Conservation (phyloP, 2,797 vertebrate genomes). For the Phoebastria nigripes region DNA sequence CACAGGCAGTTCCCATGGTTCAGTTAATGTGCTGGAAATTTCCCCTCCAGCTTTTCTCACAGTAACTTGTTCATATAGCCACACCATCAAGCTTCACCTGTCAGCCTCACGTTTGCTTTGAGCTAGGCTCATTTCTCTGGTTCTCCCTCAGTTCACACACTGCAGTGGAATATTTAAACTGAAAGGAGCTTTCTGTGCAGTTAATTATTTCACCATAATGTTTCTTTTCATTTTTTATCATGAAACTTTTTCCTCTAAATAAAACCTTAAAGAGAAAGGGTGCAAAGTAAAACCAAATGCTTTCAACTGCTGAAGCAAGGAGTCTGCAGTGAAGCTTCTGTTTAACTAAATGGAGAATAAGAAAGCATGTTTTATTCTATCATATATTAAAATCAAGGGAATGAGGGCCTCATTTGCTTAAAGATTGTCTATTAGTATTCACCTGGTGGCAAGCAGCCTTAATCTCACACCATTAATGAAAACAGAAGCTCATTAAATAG, state of each 20-base stretch:
- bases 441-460: slow-evolving; percentile 54
- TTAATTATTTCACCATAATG: background rate
- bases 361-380: slow-evolving; percentile 33
- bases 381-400: slow-evolving; percentile 54
- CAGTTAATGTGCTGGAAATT: slow-evolving; percentile 11
- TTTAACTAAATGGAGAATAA: slow-evolving; percentile 34
- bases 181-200: background rate
- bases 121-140: background rate
- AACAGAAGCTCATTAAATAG: slow-evolving; percentile 65
- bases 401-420: slow-evolving; percentile 52
- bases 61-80: background rate
- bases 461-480: slow-evolving; percentile 57
- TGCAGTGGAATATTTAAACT: background rate
- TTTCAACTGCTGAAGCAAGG: slow-evolving; percentile 1
- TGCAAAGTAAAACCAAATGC: background rate
- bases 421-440: slow-evolving; percentile 59
- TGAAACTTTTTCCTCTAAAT: background rate
- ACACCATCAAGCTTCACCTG: background rate
- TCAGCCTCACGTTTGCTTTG: background rate
- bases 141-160: background rate
- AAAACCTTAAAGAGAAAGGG: background rate
- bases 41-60: background rate
- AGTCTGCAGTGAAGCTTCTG: background rate
- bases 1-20: background rate
- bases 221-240: background rate